Conservation (phyloP, 2,888 invertebrate species). For the Pyralis farinalis region DNA sequence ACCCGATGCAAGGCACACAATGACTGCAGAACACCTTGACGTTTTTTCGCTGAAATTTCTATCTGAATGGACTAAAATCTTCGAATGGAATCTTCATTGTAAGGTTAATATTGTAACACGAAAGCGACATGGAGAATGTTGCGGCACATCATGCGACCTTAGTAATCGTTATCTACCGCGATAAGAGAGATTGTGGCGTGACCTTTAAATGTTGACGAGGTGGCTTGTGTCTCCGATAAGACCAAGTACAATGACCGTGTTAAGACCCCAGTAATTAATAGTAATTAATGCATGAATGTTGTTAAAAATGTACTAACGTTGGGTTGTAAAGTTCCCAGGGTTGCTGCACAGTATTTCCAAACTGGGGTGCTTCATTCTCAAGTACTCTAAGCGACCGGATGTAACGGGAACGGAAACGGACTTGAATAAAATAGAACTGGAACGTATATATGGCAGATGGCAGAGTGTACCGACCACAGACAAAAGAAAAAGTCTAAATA, state of each 20-base stretch:
- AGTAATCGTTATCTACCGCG: constrained; percentile 57
- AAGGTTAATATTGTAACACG: constrained; percentile 25
- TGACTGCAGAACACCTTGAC: constrained; percentile 68
- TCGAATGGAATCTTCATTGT: constrained; percentile 23
- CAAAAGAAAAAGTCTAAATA: constrained; percentile 39
- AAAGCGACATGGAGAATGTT: constrained; percentile 34
- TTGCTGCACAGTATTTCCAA: constrained; percentile 27
- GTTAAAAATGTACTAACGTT: background rate
- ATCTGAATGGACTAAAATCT: constrained; percentile 33
- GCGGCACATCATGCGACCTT: constrained; percentile 66
- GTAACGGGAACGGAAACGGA: constrained; percentile 70
- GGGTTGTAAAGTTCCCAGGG: constrained; percentile 36
- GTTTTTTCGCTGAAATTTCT: constrained; percentile 39
- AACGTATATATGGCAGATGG: constrained; percentile 56
- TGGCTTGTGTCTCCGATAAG: constrained; percentile 58
- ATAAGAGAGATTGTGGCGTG: constrained; percentile 64
- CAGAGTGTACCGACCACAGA: constrained; percentile 39
- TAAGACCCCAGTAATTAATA: constrained; percentile 27
- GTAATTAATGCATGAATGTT: constrained; percentile 13
- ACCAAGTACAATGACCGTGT: constrained; percentile 73
- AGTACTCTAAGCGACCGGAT: constrained; percentile 66
- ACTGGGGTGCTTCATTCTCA: constrained; percentile 46
- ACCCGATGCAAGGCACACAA: constrained; percentile 66
- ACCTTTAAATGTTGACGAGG: constrained; percentile 72
- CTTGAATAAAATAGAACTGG: constrained; percentile 48